phyloP scores from a whole-genome alignment of 2,797 vertebrate species.

The Fistularia tabacaria region DNA sequence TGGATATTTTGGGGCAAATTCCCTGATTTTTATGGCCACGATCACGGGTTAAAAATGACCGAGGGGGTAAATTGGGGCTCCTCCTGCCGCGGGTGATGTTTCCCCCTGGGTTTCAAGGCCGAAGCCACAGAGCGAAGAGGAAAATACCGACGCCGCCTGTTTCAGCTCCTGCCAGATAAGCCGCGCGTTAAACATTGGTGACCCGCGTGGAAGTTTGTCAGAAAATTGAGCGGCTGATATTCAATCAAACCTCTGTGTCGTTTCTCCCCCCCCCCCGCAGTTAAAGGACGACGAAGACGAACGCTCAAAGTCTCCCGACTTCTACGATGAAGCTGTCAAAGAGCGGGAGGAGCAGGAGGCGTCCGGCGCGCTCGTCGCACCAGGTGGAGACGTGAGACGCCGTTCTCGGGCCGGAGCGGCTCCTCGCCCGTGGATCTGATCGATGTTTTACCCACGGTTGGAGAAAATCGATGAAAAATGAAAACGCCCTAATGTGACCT shows the following conservation, averaged over 20 bases:
- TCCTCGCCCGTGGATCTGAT: not conserved
- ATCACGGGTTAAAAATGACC: too few species aligned
- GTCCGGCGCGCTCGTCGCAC: constrained; percentile 59
- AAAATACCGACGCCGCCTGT: too few species aligned
- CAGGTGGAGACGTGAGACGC: constrained; percentile 62
- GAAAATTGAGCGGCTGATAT: not conserved
- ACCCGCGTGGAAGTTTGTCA: too few species aligned
- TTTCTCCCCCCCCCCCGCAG: constrained; percentile 55
- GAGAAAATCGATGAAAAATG: not conserved
- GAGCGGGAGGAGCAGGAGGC: constrained; percentile 65
- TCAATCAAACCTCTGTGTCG: constrained; percentile 2
- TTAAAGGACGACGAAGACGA: constrained; percentile 67
- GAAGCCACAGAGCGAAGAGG: too few species aligned
- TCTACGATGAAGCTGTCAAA: constrained; percentile 57
- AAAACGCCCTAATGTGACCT: too few species aligned
- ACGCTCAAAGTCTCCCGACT: constrained; percentile 40
- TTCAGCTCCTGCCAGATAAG: too few species aligned
- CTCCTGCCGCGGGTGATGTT: too few species aligned
- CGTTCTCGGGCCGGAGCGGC: not conserved
- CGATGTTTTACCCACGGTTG: not conserved
- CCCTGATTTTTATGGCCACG: too few species aligned
- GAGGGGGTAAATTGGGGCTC: too few species aligned
- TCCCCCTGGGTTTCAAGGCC: too few species aligned
- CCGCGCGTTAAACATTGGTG: too few species aligned
- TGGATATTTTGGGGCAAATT: too few species aligned